Evolutionary conservation across 2,113 vertebrate genomes (phyloP).

Genomic region (Odontesthes bonariensis): DNA sequence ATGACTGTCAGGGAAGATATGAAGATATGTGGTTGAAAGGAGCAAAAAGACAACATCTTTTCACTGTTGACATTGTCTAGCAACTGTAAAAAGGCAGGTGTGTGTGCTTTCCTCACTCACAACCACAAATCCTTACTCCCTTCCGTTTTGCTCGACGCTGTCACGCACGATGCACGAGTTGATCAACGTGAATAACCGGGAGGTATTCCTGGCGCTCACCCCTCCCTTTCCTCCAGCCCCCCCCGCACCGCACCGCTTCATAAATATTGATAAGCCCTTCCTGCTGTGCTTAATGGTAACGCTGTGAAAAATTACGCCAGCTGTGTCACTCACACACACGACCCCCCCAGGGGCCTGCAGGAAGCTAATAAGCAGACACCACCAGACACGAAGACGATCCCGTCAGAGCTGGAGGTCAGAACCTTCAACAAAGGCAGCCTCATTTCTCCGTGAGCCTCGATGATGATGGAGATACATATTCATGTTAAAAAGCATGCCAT

Average conservation of each 20-base stretch:
- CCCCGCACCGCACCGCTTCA: slow-evolving; percentile 61
- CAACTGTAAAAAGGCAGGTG: not conserved
- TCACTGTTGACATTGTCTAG: not conserved
- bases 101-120: not conserved
- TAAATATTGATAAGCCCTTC: slow-evolving; percentile 80
- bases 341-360: slow-evolving; percentile 45
- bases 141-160: not conserved
- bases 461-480: slow-evolving; percentile 31
- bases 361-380: slow-evolving; percentile 59
- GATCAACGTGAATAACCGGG: slow-evolving; percentile 46
- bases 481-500: too few species aligned
- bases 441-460: slow-evolving; percentile 4
- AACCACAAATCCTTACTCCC: not conserved
- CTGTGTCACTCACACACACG: slow-evolving; percentile 58
- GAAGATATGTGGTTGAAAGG: slow-evolving; percentile 4
- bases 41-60: not conserved
- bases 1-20: not conserved
- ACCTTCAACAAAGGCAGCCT: slow-evolving; percentile 12
- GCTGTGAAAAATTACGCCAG: slow-evolving; percentile 75
- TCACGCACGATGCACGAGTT: slow-evolving; percentile 6
- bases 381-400: slow-evolving; percentile 57
- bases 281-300: slow-evolving; percentile 78
- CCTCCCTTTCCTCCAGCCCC: slow-evolving; percentile 8
- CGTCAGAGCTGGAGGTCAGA: slow-evolving; percentile 56
- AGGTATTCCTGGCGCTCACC: slow-evolving; percentile 33